Evolutionary conservation across 2,888 invertebrate species (phyloP).

Genomic region (Trachelus stipa): DNA sequence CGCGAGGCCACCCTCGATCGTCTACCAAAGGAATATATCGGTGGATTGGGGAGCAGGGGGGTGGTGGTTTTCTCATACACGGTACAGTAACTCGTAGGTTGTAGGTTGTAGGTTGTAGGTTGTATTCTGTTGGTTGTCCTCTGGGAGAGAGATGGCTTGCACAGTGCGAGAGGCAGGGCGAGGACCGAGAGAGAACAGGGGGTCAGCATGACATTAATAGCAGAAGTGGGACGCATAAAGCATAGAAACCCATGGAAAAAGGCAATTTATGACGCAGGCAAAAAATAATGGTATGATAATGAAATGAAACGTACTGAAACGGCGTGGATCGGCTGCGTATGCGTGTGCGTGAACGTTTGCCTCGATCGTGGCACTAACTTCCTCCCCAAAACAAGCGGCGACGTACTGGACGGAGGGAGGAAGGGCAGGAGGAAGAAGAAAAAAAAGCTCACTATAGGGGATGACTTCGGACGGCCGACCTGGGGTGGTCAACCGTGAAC

Average conservation of each 20-base stretch:
- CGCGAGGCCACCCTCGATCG: conserved; percentile 37
- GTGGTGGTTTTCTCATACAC: too few species aligned
- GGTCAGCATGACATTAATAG: conserved; percentile 56
- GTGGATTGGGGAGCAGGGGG: conserved; percentile 10
- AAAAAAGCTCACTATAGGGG: conserved; percentile 42
- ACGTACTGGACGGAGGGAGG: conserved; percentile 25
- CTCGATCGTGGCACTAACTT: conserved; percentile 40
- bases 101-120: too few species aligned
- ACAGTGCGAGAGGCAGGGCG: too few species aligned
- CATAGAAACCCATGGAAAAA: conserved; percentile 55
- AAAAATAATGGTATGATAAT: conserved; percentile 63
- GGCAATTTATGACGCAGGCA: conserved; percentile 56
- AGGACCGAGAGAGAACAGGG: background rate
- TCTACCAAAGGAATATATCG: conserved; percentile 16
- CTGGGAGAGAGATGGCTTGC: too few species aligned
- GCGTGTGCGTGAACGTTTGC: conserved; percentile 2
- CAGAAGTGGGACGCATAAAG: conserved; percentile 63
- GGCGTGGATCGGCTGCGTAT: background rate
- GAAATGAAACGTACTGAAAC: conserved; percentile 48
- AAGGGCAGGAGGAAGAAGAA: conserved; percentile 25
- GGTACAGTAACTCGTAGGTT: too few species aligned
- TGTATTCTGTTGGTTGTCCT: too few species aligned
- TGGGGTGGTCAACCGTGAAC: conserved; percentile 52
- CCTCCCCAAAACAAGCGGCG: conserved; percentile 50
- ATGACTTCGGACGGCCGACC: conserved; percentile 40